phyloP scores from a whole-genome alignment of 2,113 vertebrate genomes.

The Lontra canadensis region DNA sequence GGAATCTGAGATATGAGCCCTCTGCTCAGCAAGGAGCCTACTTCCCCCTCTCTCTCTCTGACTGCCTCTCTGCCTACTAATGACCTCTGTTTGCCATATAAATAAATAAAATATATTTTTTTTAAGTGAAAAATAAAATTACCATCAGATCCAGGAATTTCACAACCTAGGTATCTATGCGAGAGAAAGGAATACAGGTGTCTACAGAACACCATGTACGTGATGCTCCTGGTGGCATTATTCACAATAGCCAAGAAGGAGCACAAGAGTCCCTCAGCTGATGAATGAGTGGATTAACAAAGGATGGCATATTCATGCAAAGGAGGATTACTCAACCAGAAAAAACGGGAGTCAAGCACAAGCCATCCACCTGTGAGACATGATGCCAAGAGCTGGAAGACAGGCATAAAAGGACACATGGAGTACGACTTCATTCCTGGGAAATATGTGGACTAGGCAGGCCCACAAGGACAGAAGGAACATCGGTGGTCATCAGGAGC shows the following conservation, averaged over 20 bases:
- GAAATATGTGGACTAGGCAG: not conserved
- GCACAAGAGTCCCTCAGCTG: not conserved
- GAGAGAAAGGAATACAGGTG: not conserved
- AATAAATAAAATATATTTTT: no score
- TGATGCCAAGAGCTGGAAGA: not conserved
- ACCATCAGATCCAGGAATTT: fast-evolving
- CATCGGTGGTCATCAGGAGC: not conserved
- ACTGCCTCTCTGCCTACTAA: no score
- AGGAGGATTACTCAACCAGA: not conserved
- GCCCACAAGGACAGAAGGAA: not conserved
- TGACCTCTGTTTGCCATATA: no score
- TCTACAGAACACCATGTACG: fast-evolving
- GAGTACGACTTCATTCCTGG: fast-evolving
- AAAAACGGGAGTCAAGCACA: not conserved
- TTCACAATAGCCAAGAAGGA: not conserved
- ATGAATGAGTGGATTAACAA: fast-evolving
- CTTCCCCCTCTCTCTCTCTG: no score
- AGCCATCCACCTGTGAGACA: not conserved
- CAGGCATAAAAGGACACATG: no score
- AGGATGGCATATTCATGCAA: fast-evolving
- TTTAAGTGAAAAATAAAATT: no score
- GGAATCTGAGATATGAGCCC: no score
- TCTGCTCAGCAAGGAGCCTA: no score
- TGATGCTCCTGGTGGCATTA: fast-evolving
- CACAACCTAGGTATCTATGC: no score